Base-by-base conservation (phyloP, 1,140 invertebrate genomes). In the Papilio aristodemus region DNA sequence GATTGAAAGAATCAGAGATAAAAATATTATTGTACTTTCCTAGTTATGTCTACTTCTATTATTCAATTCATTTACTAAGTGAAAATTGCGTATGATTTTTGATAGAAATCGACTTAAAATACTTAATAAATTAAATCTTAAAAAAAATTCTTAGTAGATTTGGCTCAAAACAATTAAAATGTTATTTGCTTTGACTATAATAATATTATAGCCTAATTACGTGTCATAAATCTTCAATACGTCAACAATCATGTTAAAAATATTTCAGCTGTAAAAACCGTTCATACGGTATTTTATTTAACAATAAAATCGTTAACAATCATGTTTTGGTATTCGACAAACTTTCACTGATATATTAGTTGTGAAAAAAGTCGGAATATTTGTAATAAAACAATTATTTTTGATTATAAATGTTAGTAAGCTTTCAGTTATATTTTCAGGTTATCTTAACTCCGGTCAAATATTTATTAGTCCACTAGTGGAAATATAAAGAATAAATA, bases 271-370 rank as follows among this genome's bases (percentile, higher is more conserved):
- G 43, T 39, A 43, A 64, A 64, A 17, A 22, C 19, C 54, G 25
- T 57, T 13, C 19, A 64, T 39, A 63, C 54, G 25, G 2, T 54
- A 22, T 17, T 63, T 43, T 32, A 39, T 50, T 8, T 50, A 46
- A 66, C 39, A 66, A 25, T 27, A 46, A 46, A 66, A 66, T 66
- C 50, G 63, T 66, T 64, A 66, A 66, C 63, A 66, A 63, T 17
- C 68, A 13, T 43, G 41, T 71, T 71, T 68, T 71, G 63, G 62
- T 68, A 71, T 68, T 54, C 14, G 57, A 72, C 69, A 27, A 75
- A 64, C 67, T 73, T 71, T 68, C 43, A 75, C 70, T 46, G 67
- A 78, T 64, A 80, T 46, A 73, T 75, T 75, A 73, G 72, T 57
- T 77, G 70, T 75, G 68, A 76, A 80, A 50, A 54, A 54, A 22